Evolutionary conservation across 2,888 invertebrate genomes (phyloP), one percentile per base, ranked within the genome.

Genomic region (Laspeyria flexula): DNA sequence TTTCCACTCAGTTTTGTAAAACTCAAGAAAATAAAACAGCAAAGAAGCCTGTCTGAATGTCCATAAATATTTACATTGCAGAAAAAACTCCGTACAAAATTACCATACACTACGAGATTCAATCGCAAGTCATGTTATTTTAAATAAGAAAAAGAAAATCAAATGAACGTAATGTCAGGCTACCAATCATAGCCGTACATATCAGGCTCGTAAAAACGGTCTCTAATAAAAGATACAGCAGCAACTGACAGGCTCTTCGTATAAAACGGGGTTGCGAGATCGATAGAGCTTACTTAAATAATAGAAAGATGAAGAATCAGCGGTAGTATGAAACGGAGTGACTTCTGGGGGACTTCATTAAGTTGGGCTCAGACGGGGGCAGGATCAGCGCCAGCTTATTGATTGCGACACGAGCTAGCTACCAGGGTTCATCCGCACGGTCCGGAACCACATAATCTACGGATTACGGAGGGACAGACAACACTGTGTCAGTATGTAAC

Each of bases 301-400:
- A 63, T 65, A 52, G 60, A 63, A 65, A 60, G 60, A 60, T 56
- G 35, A 53, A 50, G 43, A 55, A 65, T 48, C 46, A 46, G 18
- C 27, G 41, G 45, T 53, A 55, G 59, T 51, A 37, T 1, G 25
- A 6, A 25, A 25, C 25, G 3, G 25, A 6, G 51, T 63, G 55
- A 63, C 61, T 70, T 69, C 62, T 64, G 53, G 47, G 48, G 52
- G 64, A 67, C 64, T 79, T 86, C 77, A 85, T 85, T 85, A 83
- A 80, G 75, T 80, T 73, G 71, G 77, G 79, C 79, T 84, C 76
- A 81, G 75, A 79, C 73, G 62, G 57, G 64, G 71, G 71, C 65
- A 61, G 71, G 75, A 73, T 74, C 73, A 69, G 62, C 61, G 66
- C 65, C 63, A 66, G 71, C 70, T 79, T 78, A 77, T 77, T 79